A percentile compares a stretch with the other conserved stretches of the same genome.
phyloP scores from a whole-genome alignment of 2,888 invertebrate species.

The Lithophane semibrunnea region DNA sequence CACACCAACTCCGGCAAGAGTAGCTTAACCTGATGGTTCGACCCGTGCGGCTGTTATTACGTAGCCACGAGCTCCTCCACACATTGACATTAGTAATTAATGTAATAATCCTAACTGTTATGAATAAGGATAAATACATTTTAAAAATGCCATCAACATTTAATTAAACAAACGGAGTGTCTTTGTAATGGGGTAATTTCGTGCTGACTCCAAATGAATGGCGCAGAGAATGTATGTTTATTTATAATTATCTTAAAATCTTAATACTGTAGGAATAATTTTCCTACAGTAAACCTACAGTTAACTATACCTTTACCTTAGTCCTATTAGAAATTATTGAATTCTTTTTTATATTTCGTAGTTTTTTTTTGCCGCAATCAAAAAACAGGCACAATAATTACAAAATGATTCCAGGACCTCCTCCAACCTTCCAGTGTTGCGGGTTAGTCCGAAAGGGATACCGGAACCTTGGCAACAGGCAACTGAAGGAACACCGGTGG shows the following conservation, averaged over 20 bases:
- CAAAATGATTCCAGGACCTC: not conserved
- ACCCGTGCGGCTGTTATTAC: too few relatives aligned
- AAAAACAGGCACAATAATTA: not conserved
- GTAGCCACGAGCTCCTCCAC: too few relatives aligned
- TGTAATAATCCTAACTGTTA: conserved; percentile 6
- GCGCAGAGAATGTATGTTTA: conserved; percentile 25
- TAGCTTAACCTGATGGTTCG: too few relatives aligned
- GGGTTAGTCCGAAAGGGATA: too few relatives aligned
- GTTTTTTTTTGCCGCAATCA: not conserved
- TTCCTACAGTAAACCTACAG: too few relatives aligned
- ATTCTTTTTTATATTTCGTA: not conserved
- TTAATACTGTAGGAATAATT: not conserved
- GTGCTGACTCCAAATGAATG: conserved; percentile 42
- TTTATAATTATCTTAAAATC: conserved; percentile 22
- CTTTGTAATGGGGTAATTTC: conserved; percentile 45
- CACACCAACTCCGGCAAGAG: too few relatives aligned
- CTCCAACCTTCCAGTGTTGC: too few relatives aligned
- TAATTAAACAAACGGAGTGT: conserved; percentile 53
- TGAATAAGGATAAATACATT: conserved; percentile 35
- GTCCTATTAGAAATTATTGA: not conserved
- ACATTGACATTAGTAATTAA: conserved; percentile 17
- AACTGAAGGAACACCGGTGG: too few relatives aligned
- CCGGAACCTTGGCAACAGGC: too few relatives aligned
- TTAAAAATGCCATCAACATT: conserved; percentile 44
- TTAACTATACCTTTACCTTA: too few relatives aligned